Evolutionary conservation across 2,113 vertebrate species (phyloP).

Genomic region (Neogale vison): DNA sequence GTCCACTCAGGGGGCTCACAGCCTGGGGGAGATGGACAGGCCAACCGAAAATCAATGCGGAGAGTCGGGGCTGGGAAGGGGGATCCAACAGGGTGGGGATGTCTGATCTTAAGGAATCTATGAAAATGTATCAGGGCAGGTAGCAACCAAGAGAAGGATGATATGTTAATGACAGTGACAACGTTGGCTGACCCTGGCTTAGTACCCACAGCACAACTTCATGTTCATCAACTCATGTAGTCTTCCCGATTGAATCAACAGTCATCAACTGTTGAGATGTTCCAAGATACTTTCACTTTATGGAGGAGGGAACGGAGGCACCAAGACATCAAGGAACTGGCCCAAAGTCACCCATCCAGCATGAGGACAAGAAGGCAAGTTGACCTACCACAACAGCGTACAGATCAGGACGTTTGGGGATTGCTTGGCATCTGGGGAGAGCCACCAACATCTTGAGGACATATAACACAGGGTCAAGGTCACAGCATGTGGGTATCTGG

Average conservation of each 20-base stretch:
- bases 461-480: fast-evolving
- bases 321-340: background rate
- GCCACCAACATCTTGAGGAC: fast-evolving
- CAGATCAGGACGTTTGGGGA: background rate
- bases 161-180: fast-evolving
- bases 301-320: background rate
- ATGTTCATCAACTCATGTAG: fast-evolving
- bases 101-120: background rate
- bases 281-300: background rate
- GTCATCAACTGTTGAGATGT: background rate
- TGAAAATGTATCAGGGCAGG: background rate
- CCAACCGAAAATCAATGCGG: too few species aligned
- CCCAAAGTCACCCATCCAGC: background rate
- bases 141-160: background rate
- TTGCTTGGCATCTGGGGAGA: background rate
- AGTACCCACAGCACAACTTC: fast-evolving
- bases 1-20: background rate
- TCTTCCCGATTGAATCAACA: background rate
- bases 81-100: background rate
- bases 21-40: background rate
- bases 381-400: fast-evolving
- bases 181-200: background rate
- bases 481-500: fast-evolving
- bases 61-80: background rate
- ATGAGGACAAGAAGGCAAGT: background rate